Evolutionary conservation across 2,113 vertebrate species (phyloP), one percentile per base, ranked within the genome.

Genomic region (Nothocercus julius): DNA sequence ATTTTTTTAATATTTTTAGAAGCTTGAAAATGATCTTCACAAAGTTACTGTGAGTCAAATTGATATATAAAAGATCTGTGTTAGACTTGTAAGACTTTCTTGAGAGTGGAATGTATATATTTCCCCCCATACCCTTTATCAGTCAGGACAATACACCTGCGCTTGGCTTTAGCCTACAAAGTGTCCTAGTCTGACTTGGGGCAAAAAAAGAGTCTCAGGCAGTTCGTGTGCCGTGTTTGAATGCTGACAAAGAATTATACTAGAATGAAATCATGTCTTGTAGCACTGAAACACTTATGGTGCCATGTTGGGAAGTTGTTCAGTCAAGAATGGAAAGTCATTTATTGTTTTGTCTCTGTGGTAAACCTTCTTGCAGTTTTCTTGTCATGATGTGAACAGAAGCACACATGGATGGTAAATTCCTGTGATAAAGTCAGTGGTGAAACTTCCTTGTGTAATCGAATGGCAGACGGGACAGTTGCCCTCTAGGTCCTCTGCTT

Each of bases 1-100:
- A 87, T 54, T 66, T 97, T 89, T 87, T 89, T 86, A 81, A 30
- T 93, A 30, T 94, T 97, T 97, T 97, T 96, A 95, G 96, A 96
- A 95, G 74, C 79, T 66, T 91, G 93, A 97, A 97, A 97, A 96
- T 90, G 5, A 70, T 91, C 91, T 96, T 95, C 93, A 72, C 61
- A 72, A 96, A 95, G 72, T 96, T 91, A 79, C 62, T 84, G 64
- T 82, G 82, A 87, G 76, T 92, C 73, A 91, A 96, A 70, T 76
- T 95, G 63, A 61, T 78, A 78, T 63, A 64, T 32, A 47, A 45
- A 56, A 87, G 63, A 92, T 78, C 80, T 95, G 79, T 94, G 44
- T 80, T 79, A 78, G 79, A 63, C 56, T 92, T 80, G 91, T 85
- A 81, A 93, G 76, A 83, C 82, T 94, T 94, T 81, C 18, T 82